Evolutionary conservation across 2,797 vertebrate species (phyloP).

Genomic region (Labroides dimidiatus): DNA sequence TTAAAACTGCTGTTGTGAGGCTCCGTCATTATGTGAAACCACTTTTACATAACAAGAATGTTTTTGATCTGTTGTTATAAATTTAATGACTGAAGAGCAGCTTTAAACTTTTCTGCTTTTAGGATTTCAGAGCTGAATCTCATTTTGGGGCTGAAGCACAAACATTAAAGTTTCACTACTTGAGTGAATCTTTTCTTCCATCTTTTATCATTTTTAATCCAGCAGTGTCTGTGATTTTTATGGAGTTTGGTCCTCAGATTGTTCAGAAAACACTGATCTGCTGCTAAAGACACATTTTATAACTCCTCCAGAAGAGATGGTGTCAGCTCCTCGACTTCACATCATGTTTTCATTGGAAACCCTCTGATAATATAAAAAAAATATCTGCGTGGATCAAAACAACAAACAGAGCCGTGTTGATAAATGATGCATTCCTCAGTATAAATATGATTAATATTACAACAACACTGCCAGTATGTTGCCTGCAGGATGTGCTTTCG

Average conservation of each 20-base stretch:
- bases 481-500: neutral
- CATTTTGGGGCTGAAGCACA: too few relatives aligned
- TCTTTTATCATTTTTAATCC: neutral
- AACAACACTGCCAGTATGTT: conserved; percentile 1
- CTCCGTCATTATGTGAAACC: too few relatives aligned
- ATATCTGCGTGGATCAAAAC: neutral
- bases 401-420: neutral
- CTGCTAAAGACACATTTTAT: conserved; percentile 1
- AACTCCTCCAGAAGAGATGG: neutral
- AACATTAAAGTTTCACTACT: too few relatives aligned
- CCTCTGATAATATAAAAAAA: neutral
- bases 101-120: neutral
- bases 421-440: conserved; percentile 6
- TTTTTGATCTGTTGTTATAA: neutral
- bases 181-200: neutral
- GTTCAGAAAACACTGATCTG: neutral
- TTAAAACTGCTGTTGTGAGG: too few relatives aligned
- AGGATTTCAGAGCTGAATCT: too few relatives aligned
- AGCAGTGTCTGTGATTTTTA: neutral
- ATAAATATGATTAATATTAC: conserved; percentile 1
- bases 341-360: neutral
- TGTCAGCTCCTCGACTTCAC: neutral
- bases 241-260: neutral
- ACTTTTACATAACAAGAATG: too few relatives aligned
- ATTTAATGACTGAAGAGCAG: neutral